These are phyloP conservation scores for Pelecanus crispus DNA, from an alignment of 2,113 vertebrate genomes.

Conservation along the genomic window DNA sequence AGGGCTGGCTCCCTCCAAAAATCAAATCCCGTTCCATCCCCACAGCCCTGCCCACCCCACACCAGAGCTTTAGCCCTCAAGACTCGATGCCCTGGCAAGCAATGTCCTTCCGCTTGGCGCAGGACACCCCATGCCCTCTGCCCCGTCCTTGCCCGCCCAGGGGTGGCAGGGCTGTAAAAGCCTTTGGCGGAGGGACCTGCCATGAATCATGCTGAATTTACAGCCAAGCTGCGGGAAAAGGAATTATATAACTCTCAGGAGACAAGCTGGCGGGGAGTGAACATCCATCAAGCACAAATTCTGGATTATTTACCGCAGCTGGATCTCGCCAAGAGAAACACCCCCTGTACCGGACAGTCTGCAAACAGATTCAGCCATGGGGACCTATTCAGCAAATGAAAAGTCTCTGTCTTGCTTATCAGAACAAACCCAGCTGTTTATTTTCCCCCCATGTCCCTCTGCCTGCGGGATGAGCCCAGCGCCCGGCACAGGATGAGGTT, in stretches of 20 bases:
- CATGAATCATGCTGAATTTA: slow-evolving; percentile 52
- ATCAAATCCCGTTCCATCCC: not conserved
- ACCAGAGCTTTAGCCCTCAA: not conserved
- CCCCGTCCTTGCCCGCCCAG: not conserved
- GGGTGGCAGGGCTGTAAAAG: not conserved
- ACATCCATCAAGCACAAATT: slow-evolving; percentile 30
- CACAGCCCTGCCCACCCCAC: not conserved
- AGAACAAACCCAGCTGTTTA: not conserved
- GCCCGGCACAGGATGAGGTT: fast-evolving
- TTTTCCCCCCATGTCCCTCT: not conserved
- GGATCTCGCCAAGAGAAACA: slow-evolving; percentile 14
- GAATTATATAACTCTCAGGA: slow-evolving; percentile 35
- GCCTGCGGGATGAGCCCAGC: fast-evolving
- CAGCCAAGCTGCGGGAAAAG: not conserved
- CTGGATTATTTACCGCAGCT: slow-evolving; percentile 22
- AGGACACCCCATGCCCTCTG: fast-evolving
- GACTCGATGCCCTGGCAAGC: fast-evolving
- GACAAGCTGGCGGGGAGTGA: not conserved
- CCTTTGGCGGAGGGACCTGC: not conserved
- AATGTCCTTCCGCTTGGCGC: not conserved
- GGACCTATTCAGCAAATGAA: not conserved
- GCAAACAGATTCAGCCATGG: not conserved
- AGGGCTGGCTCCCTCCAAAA: not conserved
- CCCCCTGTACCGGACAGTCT: not conserved
- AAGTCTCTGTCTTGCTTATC: not conserved